Conservation (phyloP, 2,113 vertebrate genomes). For the Saimiri boliviensis region DNA sequence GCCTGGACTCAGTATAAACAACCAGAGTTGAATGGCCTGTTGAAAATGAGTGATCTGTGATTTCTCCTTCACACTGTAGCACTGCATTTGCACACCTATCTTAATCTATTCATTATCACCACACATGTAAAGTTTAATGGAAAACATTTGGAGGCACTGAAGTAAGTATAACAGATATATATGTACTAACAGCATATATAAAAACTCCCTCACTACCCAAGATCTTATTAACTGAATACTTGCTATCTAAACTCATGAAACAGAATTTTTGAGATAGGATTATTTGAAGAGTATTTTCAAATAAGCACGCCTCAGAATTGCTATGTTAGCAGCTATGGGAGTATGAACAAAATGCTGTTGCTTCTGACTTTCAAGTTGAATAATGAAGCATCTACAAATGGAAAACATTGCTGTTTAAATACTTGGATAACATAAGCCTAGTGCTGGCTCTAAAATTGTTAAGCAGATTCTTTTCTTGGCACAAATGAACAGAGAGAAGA, state of each 20-base stretch:
- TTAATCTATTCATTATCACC: background rate
- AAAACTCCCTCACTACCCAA: background rate
- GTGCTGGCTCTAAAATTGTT: background rate
- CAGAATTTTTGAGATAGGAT: background rate
- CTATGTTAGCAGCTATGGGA: no score
- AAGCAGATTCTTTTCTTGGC: background rate
- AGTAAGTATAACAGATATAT: background rate
- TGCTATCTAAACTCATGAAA: background rate
- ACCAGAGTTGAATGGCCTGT: background rate
- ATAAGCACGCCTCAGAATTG: fast-evolving
- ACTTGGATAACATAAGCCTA: background rate
- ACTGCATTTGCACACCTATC: background rate
- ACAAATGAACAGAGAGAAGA: no score
- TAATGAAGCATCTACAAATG: fast-evolving
- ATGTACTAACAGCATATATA: fast-evolving
- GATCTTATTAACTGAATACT: background rate
- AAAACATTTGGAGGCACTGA: background rate
- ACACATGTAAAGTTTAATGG: background rate
- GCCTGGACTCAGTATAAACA: no score
- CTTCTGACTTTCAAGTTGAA: background rate
- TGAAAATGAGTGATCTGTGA: background rate
- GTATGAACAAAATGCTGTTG: background rate
- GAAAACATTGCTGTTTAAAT: background rate
- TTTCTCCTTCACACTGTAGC: background rate
- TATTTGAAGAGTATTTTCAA: background rate